Evolutionary conservation across 2,113 vertebrate genomes (phyloP).

Genomic region (Ailuropoda melanoleuca): DNA sequence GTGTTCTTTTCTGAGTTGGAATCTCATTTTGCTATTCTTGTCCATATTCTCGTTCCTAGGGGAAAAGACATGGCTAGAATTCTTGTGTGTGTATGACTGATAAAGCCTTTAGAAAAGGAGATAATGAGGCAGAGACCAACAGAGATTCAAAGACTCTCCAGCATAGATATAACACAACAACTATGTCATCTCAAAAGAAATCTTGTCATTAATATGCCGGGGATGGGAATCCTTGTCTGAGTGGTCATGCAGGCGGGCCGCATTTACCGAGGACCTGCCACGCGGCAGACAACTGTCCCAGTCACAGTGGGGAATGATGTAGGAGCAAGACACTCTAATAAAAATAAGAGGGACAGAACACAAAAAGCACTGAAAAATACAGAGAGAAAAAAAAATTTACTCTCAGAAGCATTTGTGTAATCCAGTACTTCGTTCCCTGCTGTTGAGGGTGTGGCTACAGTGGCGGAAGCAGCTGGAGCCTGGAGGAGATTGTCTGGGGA

Average conservation of each 20-base stretch:
- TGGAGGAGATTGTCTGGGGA: not conserved
- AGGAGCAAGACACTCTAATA: constrained; percentile 11
- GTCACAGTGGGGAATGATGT: constrained; percentile 11
- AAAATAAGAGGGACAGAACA: constrained; percentile 37
- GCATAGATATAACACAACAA: constrained; percentile 52
- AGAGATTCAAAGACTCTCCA: constrained; percentile 62
- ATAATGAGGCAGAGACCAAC: constrained; percentile 73
- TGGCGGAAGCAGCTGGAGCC: not conserved
- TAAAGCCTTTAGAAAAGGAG: constrained; percentile 71
- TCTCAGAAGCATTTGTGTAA: not conserved
- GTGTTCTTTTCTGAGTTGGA: constrained; percentile 50
- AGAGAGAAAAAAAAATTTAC: not conserved
- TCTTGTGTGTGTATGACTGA: constrained; percentile 62
- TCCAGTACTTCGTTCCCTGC: not conserved
- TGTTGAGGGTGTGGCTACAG: not conserved
- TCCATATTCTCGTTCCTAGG: constrained; percentile 50
- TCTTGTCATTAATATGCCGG: constrained; percentile 60
- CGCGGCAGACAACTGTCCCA: not conserved
- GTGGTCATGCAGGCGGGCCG: constrained; percentile 38
- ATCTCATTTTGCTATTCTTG: constrained; percentile 66
- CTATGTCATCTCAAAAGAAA: constrained; percentile 66
- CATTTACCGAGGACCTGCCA: constrained; percentile 30
- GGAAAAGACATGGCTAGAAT: constrained; percentile 66
- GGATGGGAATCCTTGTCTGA: constrained; percentile 42
- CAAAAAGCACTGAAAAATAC: not conserved